Conservation (phyloP, 2,113 vertebrate species). For the Columba livia region DNA sequence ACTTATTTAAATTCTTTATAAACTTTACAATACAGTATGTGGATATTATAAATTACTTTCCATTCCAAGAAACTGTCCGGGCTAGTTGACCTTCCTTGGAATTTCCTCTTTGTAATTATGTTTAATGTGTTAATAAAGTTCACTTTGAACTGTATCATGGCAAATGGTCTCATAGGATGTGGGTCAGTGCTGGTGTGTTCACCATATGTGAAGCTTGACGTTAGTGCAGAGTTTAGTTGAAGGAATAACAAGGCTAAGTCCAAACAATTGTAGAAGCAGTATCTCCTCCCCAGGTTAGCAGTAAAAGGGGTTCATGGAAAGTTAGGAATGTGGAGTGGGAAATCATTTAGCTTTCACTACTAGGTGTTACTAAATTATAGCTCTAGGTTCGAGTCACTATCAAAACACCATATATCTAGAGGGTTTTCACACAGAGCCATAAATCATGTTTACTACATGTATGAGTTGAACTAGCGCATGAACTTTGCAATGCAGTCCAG, state of each 20-base stretch:
- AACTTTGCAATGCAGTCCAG: conserved; percentile 38
- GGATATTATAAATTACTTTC: conserved; percentile 68
- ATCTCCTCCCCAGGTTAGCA: conserved; percentile 59
- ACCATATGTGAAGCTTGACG: conserved; percentile 66
- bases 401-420: conserved; percentile 66
- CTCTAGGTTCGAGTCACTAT: conserved; percentile 47
- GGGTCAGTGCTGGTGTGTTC: conserved; percentile 63
- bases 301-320: conserved; percentile 70
- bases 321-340: conserved; percentile 73
- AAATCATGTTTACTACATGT: conserved; percentile 64
- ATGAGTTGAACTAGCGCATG: conserved; percentile 37
- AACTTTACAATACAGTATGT: conserved; percentile 65
- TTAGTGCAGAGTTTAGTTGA: neutral
- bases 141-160: conserved; percentile 72
- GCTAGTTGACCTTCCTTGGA: conserved; percentile 69
- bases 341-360: conserved; percentile 67
- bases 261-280: conserved; percentile 53
- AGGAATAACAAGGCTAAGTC: conserved; percentile 36
- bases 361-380: conserved; percentile 71
- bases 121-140: conserved; percentile 78
- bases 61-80: conserved; percentile 65
- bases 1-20: conserved; percentile 69
- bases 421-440: conserved; percentile 55
- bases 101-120: conserved; percentile 75
- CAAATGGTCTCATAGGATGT: conserved; percentile 68